Evolutionary conservation across 2,888 invertebrate species (phyloP).

Genomic region (Stenchaetothrips biformis): DNA sequence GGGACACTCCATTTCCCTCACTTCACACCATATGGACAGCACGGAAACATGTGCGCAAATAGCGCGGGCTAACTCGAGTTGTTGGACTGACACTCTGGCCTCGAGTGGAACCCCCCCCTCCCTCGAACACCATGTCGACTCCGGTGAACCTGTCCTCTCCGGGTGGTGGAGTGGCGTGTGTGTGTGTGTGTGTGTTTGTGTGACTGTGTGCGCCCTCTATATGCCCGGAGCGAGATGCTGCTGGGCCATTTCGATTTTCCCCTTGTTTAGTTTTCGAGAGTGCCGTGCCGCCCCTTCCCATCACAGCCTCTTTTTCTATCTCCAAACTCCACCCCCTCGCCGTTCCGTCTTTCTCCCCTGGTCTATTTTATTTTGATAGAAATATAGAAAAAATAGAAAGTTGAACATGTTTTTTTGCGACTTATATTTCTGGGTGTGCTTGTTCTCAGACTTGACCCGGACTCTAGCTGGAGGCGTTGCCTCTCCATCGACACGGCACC

Average conservation of each 20-base stretch:
- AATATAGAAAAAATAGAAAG: no score
- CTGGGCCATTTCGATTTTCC: slow-evolving; percentile 11
- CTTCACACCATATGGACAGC: slow-evolving; percentile 18
- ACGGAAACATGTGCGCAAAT: slow-evolving; percentile 16
- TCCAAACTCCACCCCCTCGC: neutral
- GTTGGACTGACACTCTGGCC: no score
- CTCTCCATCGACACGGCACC: no score
- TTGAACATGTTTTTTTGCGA: no score
- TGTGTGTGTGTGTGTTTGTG: neutral
- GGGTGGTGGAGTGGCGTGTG: neutral
- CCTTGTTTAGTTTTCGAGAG: slow-evolving; percentile 9
- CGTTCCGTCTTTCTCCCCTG: neutral
- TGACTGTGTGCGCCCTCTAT: no score
- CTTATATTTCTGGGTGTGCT: no score
- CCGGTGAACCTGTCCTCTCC: neutral
- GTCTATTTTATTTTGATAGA: no score
- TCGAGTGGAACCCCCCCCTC: neutral
- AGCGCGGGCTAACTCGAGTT: neutral
- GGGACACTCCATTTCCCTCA: neutral
- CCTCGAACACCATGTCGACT: neutral
- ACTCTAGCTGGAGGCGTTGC: no score
- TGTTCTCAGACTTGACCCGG: no score
- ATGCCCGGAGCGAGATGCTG: no score
- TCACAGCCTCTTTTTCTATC: neutral
- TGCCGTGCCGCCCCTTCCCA: neutral